Evolutionary conservation across 2,113 vertebrate genomes (phyloP).

Genomic region (Gasterosteus nipponicus): DNA sequence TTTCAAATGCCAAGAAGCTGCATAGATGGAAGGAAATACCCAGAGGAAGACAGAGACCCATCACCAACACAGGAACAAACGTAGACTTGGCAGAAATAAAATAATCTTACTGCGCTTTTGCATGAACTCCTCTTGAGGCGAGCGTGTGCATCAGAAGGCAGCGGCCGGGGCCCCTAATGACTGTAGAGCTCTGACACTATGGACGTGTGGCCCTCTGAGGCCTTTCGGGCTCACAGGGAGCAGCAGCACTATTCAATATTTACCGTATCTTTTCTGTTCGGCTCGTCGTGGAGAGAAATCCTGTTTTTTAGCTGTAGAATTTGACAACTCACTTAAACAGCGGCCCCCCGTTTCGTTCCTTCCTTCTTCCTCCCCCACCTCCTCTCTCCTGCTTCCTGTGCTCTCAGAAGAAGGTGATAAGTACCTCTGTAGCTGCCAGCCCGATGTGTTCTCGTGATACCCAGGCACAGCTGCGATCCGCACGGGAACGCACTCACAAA

Average conservation of each 20-base stretch:
- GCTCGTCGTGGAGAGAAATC: slow-evolving; percentile 50
- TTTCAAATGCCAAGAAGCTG: slow-evolving; percentile 43
- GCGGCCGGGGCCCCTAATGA: slow-evolving; percentile 40
- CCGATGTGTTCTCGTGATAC: slow-evolving; percentile 60
- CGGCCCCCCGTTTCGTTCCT: background rate
- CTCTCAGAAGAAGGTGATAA: slow-evolving; percentile 59
- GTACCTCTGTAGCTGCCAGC: slow-evolving; percentile 55
- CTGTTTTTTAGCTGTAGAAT: slow-evolving; percentile 55
- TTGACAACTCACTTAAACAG: slow-evolving; percentile 58
- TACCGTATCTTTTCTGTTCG: slow-evolving; percentile 55
- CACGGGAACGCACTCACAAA: slow-evolving; percentile 10
- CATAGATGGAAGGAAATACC: slow-evolving; percentile 43
- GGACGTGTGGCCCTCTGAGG: slow-evolving; percentile 29
- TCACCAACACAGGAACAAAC: slow-evolving; percentile 66
- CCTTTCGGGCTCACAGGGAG: slow-evolving; percentile 29
- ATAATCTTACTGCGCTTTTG: slow-evolving; percentile 50
- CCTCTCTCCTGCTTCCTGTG: slow-evolving; percentile 46
- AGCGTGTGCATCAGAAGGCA: slow-evolving; percentile 30
- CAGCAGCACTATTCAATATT: slow-evolving; percentile 53
- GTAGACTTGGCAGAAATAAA: slow-evolving; percentile 55
- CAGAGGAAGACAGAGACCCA: slow-evolving; percentile 60
- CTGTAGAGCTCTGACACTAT: slow-evolving; percentile 36
- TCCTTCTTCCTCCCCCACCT: background rate
- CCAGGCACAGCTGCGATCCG: slow-evolving; percentile 45
- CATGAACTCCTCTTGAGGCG: slow-evolving; percentile 61